A percentile compares a stretch with the other conserved stretches of the same genome.
Conservation (phyloP, 2,888 invertebrate genomes). For the Caenorhabditis sulstoni region DNA sequence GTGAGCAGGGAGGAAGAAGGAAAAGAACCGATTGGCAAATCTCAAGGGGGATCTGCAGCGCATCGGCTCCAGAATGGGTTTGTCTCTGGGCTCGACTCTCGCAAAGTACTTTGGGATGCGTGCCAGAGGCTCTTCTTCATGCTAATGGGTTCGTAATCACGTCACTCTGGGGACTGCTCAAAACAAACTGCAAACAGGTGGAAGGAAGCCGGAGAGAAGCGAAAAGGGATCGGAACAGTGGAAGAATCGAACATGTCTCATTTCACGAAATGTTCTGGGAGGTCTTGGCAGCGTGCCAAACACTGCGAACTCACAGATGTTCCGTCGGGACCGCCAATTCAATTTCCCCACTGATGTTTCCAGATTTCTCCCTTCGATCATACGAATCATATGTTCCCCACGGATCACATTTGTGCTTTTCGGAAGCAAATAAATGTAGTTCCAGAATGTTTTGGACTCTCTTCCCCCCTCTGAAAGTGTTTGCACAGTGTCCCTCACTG, state of each 20-base stretch:
- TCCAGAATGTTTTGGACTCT: too few species aligned
- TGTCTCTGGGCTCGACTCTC: constrained; percentile 20
- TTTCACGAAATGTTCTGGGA: too few species aligned
- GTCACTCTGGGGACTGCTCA: constrained; percentile 45
- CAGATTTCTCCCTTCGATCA: too few species aligned
- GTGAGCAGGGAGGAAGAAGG: background rate
- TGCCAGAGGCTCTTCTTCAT: background rate
- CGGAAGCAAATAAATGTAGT: too few species aligned
- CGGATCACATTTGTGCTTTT: too few species aligned
- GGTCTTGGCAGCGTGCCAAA: too few species aligned
- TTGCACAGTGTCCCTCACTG: too few species aligned
- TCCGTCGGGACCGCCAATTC: too few species aligned
- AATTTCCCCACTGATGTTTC: background rate
- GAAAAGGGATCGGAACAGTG: background rate
- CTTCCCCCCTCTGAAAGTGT: too few species aligned
- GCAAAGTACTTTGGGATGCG: constrained; percentile 42
- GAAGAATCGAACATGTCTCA: too few species aligned
- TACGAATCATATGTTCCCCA: too few species aligned
- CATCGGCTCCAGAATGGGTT: constrained; percentile 1
- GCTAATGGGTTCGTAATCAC: constrained; percentile 52
- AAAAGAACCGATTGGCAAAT: constrained; percentile 35
- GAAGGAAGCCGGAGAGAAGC: background rate
- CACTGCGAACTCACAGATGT: too few species aligned
- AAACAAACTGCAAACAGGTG: constrained; percentile 31
- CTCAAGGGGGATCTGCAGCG: constrained; percentile 41